phyloP scores from a whole-genome alignment of 1,140 invertebrate species.

The Archivesica marissinica region DNA sequence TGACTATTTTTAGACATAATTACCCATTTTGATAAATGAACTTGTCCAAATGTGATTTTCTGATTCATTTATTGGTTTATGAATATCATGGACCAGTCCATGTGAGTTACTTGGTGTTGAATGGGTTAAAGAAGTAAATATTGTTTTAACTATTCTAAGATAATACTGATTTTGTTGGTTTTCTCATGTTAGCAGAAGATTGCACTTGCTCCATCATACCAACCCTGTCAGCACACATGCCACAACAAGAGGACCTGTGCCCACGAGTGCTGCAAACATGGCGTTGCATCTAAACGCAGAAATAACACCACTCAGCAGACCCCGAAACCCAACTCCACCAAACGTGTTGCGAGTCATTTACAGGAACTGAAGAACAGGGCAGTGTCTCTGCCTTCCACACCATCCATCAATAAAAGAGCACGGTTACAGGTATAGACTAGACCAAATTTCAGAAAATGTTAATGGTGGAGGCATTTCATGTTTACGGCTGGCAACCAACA shows the following conservation, averaged over 20 bases:
- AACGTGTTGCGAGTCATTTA: slow-evolving; percentile 48
- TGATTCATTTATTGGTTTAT: no score
- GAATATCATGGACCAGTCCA: no score
- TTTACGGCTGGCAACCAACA: no score
- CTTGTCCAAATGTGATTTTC: no score
- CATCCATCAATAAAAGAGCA: neutral
- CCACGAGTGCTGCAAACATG: slow-evolving; percentile 78
- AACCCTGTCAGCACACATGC: slow-evolving; percentile 74
- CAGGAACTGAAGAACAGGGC: slow-evolving; percentile 64
- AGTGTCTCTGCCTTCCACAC: slow-evolving; percentile 59
- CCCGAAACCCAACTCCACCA: neutral
- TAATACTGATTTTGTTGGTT: no score
- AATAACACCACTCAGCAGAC: neutral
- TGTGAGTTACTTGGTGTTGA: no score
- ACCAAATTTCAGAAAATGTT: neutral
- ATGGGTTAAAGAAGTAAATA: no score
- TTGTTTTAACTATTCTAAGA: no score
- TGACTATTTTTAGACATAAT: no score
- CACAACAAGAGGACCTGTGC: slow-evolving; percentile 74
- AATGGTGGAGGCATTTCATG: neutral
- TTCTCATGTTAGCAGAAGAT: no score
- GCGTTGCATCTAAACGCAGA: slow-evolving; percentile 35
- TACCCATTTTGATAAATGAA: no score
- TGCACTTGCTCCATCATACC: neutral
- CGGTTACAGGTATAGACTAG: neutral